Evolutionary conservation across 2,888 invertebrate species (phyloP).

Genomic region (Trissolcus japonicus): DNA sequence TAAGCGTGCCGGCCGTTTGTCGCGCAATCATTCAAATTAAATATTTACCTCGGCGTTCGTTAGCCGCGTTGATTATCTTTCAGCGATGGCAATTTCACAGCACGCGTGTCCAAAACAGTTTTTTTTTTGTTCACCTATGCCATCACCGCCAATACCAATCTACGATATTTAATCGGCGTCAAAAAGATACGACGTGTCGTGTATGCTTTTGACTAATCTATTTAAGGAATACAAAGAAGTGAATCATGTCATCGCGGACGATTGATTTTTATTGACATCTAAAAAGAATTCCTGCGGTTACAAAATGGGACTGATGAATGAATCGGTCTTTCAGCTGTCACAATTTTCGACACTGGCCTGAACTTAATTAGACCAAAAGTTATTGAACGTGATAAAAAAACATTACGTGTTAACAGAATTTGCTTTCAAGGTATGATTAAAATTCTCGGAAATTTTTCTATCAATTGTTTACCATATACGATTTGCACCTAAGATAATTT

Average conservation of each 20-base stretch:
- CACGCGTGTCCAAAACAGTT: slow-evolving; percentile 27
- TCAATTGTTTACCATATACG: too few species aligned
- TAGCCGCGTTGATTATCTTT: slow-evolving; percentile 55
- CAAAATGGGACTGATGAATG: slow-evolving; percentile 1
- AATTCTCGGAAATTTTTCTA: background rate
- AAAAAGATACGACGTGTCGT: slow-evolving; percentile 24
- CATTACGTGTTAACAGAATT: background rate
- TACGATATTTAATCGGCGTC: slow-evolving; percentile 31
- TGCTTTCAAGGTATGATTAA: background rate
- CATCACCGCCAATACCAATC: slow-evolving; percentile 26
- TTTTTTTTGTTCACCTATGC: slow-evolving; percentile 26
- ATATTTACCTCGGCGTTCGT: slow-evolving; percentile 55
- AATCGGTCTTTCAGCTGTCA: background rate
- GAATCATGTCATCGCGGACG: slow-evolving; percentile 20
- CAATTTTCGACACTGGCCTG: background rate
- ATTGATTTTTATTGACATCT: slow-evolving; percentile 26
- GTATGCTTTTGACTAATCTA: slow-evolving; percentile 39
- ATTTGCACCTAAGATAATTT: too few species aligned
- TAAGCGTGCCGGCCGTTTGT: slow-evolving; percentile 48
- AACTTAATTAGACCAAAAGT: background rate
- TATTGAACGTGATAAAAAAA: background rate
- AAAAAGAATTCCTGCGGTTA: slow-evolving; percentile 17
- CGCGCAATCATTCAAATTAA: slow-evolving; percentile 52
- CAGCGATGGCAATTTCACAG: slow-evolving; percentile 48
- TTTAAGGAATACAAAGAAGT: slow-evolving; percentile 44